Evolutionary conservation across 2,888 invertebrate species (phyloP).

Genomic region (Napeogenes sylphis): DNA sequence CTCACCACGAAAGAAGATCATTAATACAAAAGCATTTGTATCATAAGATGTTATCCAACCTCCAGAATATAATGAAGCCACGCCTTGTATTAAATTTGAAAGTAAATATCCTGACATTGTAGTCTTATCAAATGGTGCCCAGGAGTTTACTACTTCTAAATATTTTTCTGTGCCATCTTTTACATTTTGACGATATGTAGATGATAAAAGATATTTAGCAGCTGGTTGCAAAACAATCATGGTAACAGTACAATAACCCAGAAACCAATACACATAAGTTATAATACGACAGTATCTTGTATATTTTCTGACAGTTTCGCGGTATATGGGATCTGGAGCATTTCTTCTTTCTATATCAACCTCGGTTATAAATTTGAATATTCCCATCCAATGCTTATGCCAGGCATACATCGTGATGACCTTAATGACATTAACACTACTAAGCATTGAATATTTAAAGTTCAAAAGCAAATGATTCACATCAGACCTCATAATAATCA

Average conservation of each 20-base stretch:
- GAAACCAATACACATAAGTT: constrained; percentile 52
- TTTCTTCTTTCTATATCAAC: constrained; percentile 48
- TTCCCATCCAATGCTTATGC: constrained; percentile 52
- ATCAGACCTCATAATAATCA: constrained; percentile 55
- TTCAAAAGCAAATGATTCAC: constrained; percentile 53
- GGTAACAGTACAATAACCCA: constrained; percentile 54
- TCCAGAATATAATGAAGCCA: constrained; percentile 51
- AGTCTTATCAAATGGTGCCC: constrained; percentile 60
- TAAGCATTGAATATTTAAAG: constrained; percentile 58
- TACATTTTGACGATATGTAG: constrained; percentile 34
- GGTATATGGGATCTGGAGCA: constrained; percentile 39
- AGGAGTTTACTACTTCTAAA: constrained; percentile 56
- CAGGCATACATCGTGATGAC: constrained; percentile 50
- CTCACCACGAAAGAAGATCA: constrained; percentile 62
- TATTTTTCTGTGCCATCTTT: constrained; percentile 49
- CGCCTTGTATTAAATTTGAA: constrained; percentile 49
- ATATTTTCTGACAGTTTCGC: constrained; percentile 37
- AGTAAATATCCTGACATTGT: constrained; percentile 44
- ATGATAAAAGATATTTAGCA: constrained; percentile 42
- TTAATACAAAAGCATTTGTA: constrained; percentile 55
- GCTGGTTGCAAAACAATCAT: constrained; percentile 52
- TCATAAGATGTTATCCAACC: constrained; percentile 65
- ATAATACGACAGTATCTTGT: constrained; percentile 55
- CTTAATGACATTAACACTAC: constrained; percentile 53
- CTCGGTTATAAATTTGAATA: constrained; percentile 54